phyloP scores from a whole-genome alignment of 2,888 invertebrate genomes.

The Eudemis profundana region DNA sequence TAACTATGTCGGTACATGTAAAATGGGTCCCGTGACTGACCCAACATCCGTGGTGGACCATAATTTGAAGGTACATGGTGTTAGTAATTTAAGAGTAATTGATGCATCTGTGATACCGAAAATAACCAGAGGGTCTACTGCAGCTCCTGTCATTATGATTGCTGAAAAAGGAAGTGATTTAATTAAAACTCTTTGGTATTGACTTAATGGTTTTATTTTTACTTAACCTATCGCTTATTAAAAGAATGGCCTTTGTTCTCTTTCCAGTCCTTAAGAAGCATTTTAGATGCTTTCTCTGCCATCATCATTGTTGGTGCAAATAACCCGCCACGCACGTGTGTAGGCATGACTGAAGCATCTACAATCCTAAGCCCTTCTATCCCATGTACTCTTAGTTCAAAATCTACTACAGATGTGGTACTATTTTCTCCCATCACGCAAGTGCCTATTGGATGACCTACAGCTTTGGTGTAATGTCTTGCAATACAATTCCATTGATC shows the following conservation, averaged over 20 bases:
- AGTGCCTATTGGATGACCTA: constrained; percentile 78
- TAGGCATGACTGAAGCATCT: constrained; percentile 80
- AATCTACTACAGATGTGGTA: constrained; percentile 75
- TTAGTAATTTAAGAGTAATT: constrained; percentile 71
- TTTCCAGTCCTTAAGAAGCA: constrained; percentile 79
- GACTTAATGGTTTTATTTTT: constrained; percentile 61
- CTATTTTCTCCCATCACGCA: constrained; percentile 78
- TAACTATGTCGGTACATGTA: constrained; percentile 79
- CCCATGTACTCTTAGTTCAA: constrained; percentile 73
- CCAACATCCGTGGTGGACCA: constrained; percentile 75
- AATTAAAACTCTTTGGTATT: constrained; percentile 80
- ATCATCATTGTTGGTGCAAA: constrained; percentile 79
- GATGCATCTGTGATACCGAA: constrained; percentile 80
- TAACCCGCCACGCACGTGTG: constrained; percentile 73
- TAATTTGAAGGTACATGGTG: constrained; percentile 69
- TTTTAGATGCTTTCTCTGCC: constrained; percentile 77
- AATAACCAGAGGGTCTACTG: constrained; percentile 76
- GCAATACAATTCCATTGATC: constrained; percentile 82
- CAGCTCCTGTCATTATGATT: constrained; percentile 80
- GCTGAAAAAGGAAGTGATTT: constrained; percentile 81
- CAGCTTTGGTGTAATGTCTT: constrained; percentile 78
- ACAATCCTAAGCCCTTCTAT: constrained; percentile 77
- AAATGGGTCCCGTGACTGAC: constrained; percentile 75
- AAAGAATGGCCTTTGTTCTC: constrained; percentile 71
- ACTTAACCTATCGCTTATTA: constrained; percentile 52